Conservation (phyloP, 2,888 invertebrate species). For the Acanthopleura granulata region DNA sequence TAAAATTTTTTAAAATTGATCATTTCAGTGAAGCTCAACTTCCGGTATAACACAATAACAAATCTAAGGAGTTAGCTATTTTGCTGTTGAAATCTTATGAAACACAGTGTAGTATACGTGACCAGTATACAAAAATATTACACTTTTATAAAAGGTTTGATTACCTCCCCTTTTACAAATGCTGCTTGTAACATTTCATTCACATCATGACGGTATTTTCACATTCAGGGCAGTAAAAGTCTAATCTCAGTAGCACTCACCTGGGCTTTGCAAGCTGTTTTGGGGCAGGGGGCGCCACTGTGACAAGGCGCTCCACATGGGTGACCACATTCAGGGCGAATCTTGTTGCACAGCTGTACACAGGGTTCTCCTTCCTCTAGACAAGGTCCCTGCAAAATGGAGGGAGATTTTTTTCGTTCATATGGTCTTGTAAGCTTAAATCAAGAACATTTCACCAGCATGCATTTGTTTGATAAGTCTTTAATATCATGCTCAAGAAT, state of each 20-base stretch:
- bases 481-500: no score
- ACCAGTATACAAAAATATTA: not conserved
- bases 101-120: no score
- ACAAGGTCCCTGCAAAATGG: slow-evolving; percentile 72
- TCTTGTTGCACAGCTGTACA: slow-evolving; percentile 82
- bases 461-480: not conserved
- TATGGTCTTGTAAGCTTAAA: not conserved
- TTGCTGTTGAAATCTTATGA: no score
- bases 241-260: no score
- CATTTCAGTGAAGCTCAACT: no score
- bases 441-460: not conserved
- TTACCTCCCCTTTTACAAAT: slow-evolving; percentile 1
- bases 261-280: slow-evolving; percentile 79
- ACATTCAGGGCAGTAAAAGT: no score
- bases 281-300: slow-evolving; percentile 77
- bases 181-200: no score
- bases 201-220: no score
- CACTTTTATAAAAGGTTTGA: not conserved
- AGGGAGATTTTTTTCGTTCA: no score
- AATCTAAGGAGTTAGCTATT: no score
- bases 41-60: no score
- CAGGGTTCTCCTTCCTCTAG: slow-evolving; percentile 73
- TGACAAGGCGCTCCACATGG: slow-evolving; percentile 89
- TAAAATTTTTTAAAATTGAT: no score
- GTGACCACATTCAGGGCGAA: slow-evolving; percentile 84